Evolutionary conservation across 1,140 invertebrate species (phyloP).

Genomic region (Pollicipes pollicipes): DNA sequence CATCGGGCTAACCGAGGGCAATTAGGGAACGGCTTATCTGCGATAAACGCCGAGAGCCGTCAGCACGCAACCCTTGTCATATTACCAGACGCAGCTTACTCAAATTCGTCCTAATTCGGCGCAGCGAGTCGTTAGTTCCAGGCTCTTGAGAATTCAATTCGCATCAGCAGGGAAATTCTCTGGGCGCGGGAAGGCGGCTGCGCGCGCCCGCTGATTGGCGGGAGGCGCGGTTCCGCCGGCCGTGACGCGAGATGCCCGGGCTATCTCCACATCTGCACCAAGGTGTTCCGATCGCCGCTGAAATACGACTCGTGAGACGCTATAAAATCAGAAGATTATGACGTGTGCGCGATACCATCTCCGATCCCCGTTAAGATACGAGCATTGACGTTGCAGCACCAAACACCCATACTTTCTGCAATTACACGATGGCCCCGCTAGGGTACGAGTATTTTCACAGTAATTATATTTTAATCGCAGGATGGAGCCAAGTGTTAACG

Average conservation of each 20-base stretch:
- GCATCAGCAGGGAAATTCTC: no score
- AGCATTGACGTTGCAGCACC: background rate
- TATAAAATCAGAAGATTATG: background rate
- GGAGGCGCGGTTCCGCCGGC: background rate
- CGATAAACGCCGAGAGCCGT: no score
- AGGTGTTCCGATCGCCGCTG: background rate
- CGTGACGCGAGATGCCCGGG: no score
- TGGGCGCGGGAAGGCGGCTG: no score
- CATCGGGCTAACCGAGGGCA: no score
- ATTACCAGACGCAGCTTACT: no score
- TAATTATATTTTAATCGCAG: constrained; percentile 1
- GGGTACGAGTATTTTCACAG: background rate
- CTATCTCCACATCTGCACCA: background rate
- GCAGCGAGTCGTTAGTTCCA: no score
- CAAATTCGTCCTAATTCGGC: no score
- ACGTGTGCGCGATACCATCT: background rate
- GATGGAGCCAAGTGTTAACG: constrained; percentile 1
- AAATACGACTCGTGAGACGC: background rate
- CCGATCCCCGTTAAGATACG: background rate
- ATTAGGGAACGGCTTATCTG: no score
- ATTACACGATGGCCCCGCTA: background rate
- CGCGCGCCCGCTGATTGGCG: no score
- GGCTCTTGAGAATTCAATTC: no score
- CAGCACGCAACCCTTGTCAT: no score
- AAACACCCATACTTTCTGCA: background rate